Percentiles rank a stretch among this genome's conserved stretches.
phyloP scores from a whole-genome alignment of 2,888 invertebrate genomes.

The Heteromyza rotundicornis region DNA sequence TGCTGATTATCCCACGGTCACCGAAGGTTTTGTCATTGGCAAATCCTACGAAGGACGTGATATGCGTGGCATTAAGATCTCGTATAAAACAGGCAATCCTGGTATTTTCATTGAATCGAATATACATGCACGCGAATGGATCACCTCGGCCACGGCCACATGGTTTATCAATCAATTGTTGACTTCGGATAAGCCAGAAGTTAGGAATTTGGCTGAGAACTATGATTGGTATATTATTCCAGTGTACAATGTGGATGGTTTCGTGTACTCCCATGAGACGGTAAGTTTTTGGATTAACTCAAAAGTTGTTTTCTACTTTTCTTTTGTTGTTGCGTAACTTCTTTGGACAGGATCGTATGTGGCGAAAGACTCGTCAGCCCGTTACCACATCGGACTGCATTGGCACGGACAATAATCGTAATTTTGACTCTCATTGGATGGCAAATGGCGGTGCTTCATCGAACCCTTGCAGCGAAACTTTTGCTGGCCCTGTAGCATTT shows the following conservation, averaged over 20 bases:
- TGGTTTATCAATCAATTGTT: slow-evolving; percentile 75
- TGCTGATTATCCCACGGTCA: slow-evolving; percentile 59
- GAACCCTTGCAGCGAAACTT: slow-evolving; percentile 62
- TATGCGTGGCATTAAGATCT: slow-evolving; percentile 67
- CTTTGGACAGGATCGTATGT: slow-evolving; percentile 67
- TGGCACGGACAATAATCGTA: slow-evolving; percentile 59
- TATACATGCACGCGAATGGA: slow-evolving; percentile 76
- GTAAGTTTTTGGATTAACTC: slow-evolving; percentile 64
- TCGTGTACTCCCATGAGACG: slow-evolving; percentile 68
- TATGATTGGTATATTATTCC: slow-evolving; percentile 81
- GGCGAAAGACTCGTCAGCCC: slow-evolving; percentile 71
- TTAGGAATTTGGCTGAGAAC: slow-evolving; percentile 68
- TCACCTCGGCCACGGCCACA: slow-evolving; percentile 72
- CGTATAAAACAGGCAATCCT: slow-evolving; percentile 61
- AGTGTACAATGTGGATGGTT: slow-evolving; percentile 78
- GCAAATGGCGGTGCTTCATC: slow-evolving; percentile 63
- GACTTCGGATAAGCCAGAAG: slow-evolving; percentile 66
- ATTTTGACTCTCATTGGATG: slow-evolving; percentile 58
- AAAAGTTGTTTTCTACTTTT: too few relatives aligned
- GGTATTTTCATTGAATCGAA: slow-evolving; percentile 72
- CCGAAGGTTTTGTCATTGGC: slow-evolving; percentile 62
- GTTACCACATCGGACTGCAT: slow-evolving; percentile 49
- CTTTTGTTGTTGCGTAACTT: too few relatives aligned
- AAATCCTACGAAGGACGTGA: slow-evolving; percentile 67
- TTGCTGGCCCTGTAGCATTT: slow-evolving; percentile 65